Percentiles rank a stretch among this genome's conserved stretches.
These are phyloP conservation scores for Caenorhabditis panamensis DNA, from an alignment of 2,888 invertebrate genomes.

Conservation along the genomic window DNA sequence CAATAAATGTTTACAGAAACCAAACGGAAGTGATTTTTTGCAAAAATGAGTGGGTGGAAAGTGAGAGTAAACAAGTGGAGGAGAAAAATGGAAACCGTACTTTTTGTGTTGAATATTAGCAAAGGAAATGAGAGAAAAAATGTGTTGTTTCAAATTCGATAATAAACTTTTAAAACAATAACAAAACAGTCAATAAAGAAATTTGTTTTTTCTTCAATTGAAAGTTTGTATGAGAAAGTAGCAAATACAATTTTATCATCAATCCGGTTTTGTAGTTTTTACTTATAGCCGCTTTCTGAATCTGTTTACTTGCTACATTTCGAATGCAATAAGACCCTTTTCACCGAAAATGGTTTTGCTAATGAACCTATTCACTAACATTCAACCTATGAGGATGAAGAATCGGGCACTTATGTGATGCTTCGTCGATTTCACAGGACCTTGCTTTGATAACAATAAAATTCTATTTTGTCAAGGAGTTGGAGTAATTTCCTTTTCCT, in stretches of 20 bases:
- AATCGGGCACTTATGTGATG: not conserved
- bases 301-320: too few species aligned
- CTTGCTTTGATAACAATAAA: not conserved
- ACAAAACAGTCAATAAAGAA: too few species aligned
- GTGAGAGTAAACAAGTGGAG: not conserved
- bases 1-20: not conserved
- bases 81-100: too few species aligned
- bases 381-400: not conserved
- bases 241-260: not conserved
- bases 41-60: not conserved
- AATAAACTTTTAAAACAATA: too few species aligned
- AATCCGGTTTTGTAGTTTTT: not conserved
- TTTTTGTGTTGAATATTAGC: too few species aligned
- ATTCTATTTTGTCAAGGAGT: not conserved
- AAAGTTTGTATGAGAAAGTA: too few species aligned
- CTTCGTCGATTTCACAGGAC: not conserved
- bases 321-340: not conserved
- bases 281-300: too few species aligned
- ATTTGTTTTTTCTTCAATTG: too few species aligned
- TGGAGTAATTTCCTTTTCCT: not conserved
- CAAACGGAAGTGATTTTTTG: not conserved
- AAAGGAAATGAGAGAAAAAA: too few species aligned
- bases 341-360: not conserved
- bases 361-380: slow-evolving; percentile 7
- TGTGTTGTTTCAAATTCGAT: too few species aligned